phyloP scores from a whole-genome alignment of 2,888 invertebrate genomes.

The Cheilosia pagana region DNA sequence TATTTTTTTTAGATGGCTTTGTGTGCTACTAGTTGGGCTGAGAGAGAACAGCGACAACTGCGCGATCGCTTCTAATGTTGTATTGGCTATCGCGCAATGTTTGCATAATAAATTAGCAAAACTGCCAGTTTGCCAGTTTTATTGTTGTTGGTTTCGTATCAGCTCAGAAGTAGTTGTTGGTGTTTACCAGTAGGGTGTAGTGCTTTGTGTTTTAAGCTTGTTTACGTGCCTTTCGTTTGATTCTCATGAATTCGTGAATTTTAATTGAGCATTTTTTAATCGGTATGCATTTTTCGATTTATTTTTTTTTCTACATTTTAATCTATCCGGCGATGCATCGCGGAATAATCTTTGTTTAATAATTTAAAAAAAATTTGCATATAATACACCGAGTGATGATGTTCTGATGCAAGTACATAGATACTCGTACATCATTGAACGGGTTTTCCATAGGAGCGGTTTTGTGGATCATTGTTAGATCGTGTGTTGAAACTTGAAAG shows the following conservation, averaged over 20 bases:
- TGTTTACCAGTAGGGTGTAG: conserved; percentile 40
- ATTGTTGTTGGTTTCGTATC: conserved; percentile 38
- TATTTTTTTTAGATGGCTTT: conserved; percentile 46
- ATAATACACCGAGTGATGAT: conserved; percentile 32
- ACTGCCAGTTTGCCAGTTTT: conserved; percentile 63
- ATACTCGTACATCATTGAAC: conserved; percentile 55
- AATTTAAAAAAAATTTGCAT: conserved; percentile 52
- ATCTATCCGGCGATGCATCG: conserved; percentile 56
- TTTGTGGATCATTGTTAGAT: conserved; percentile 45
- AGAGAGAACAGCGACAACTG: conserved; percentile 53
- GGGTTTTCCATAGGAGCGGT: conserved; percentile 43
- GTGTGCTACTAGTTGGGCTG: conserved; percentile 29
- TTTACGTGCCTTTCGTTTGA: conserved; percentile 68
- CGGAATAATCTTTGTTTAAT: conserved; percentile 57
- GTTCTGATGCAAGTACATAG: conserved; percentile 33
- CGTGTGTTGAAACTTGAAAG: conserved; percentile 41
- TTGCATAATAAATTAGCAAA: conserved; percentile 75
- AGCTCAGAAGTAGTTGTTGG: conserved; percentile 5
- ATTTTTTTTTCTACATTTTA: conserved; percentile 17
- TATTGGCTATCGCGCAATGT: conserved; percentile 68
- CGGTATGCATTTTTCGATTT: conserved; percentile 48
- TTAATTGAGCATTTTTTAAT: conserved; percentile 62
- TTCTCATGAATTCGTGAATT: conserved; percentile 66
- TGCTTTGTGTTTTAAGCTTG: conserved; percentile 61
- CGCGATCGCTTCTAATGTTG: conserved; percentile 38